Base-by-base conservation (phyloP, 2,888 invertebrate genomes). In the Abrostola tripartita region DNA sequence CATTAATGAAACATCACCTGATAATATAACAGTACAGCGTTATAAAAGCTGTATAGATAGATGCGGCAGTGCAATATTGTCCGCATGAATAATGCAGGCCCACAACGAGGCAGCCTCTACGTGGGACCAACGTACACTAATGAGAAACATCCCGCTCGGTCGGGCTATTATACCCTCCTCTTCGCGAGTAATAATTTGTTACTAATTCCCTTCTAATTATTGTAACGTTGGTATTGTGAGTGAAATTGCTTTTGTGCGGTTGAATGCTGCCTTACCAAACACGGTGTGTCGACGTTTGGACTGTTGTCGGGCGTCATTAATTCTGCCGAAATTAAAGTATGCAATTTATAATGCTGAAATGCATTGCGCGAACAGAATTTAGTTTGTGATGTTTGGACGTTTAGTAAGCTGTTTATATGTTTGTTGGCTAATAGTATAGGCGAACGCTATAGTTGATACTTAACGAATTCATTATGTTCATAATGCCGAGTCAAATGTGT, bases 41-140 rank as follows among this genome's bases (percentile, higher is more conserved):
- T 84, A 84, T 83, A 84, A 85, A 81, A 82, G 79, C 77, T 41
- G 82, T 85, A 86, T 80, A 81, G 83, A 83, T 85, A 85, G 86
- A 85, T 84, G 85, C 84, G 87, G 85, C 82, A 84, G 83, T 89
- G 92, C 92, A 94, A 93, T 92, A 93, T 91, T 91, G 92, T 91
- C 88, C 89, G 87, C 91, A 93, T 93, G 93, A 93, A 93, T 94
- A 93, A 94, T 94, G 93, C 93, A 93, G 88, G 83, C 77, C 85
- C 84, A 84, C 88, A 87, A 87, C 87, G 86, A 88, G 84, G 52
- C 84, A 82, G 79, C 86, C 86, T 86, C 87, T 84, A 81, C 85
- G 86, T 83, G 85, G 83, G 85, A 87, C 87, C 86, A 84, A 77
- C 86, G 85, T 85, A 87, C 90, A 90, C 92, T 93, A 93, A 94